phyloP scores from a whole-genome alignment of 2,797 vertebrate genomes.

The Notolabrus celidotus region DNA sequence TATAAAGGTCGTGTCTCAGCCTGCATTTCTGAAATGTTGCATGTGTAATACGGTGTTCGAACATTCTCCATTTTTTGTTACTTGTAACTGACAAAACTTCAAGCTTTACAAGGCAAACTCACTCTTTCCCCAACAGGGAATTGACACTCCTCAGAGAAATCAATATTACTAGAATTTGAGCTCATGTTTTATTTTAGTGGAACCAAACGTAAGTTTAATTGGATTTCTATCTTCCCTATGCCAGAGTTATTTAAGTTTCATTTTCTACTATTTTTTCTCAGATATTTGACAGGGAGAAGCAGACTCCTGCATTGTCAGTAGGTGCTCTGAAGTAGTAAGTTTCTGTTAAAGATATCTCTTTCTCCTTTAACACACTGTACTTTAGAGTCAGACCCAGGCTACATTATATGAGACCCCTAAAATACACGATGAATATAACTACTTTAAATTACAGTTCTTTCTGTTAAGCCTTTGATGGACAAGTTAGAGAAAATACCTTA shows the following conservation, averaged over 20 bases:
- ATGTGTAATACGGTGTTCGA: no score
- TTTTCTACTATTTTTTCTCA: constrained; percentile 22
- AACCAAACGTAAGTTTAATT: constrained; percentile 47
- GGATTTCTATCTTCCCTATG: constrained; percentile 31
- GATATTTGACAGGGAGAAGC: constrained; percentile 14
- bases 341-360: constrained; percentile 22
- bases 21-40: no score
- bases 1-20: no score
- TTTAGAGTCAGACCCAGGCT: constrained; percentile 20
- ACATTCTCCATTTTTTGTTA: neutral
- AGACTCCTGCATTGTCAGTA: constrained; percentile 24
- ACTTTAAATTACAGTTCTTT: constrained; percentile 2
- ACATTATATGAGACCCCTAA: constrained; percentile 24
- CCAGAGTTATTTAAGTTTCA: constrained; percentile 16
- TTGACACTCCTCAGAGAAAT: constrained; percentile 30
- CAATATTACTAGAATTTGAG: constrained; percentile 24
- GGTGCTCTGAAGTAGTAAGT: constrained; percentile 28
- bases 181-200: constrained; percentile 8
- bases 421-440: constrained; percentile 13
- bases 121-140: constrained; percentile 1
- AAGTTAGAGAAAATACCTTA: constrained; percentile 2
- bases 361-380: constrained; percentile 18
- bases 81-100: no score
- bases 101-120: neutral
- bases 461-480: neutral